These are phyloP conservation scores for Agrotis ipsilon DNA, from an alignment of 2,888 invertebrate species.

Conservation along the genomic window DNA sequence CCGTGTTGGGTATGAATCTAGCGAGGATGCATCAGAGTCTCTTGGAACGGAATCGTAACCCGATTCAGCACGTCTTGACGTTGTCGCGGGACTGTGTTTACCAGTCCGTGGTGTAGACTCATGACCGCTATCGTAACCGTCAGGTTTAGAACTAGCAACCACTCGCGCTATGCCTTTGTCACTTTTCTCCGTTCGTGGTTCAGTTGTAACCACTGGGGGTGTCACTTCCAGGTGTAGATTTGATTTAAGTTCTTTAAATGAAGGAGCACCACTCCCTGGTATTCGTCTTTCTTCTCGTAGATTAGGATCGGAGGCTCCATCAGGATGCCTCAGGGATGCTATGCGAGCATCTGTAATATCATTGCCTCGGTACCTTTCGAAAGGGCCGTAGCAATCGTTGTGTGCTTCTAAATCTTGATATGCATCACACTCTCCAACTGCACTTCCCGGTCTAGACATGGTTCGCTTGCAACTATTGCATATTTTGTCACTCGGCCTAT, in stretches of 20 bases:
- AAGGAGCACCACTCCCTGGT: conserved; percentile 92
- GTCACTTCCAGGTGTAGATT: conserved; percentile 88
- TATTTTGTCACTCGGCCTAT: conserved; percentile 93
- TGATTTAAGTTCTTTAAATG: conserved; percentile 91
- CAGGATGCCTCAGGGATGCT: conserved; percentile 96
- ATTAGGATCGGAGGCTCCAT: conserved; percentile 98
- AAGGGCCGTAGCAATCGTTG: conserved; percentile 90
- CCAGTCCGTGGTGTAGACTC: conserved; percentile 96
- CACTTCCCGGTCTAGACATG: conserved; percentile 93
- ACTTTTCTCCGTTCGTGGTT: conserved; percentile 92
- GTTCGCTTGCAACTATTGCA: conserved; percentile 94
- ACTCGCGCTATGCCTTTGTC: conserved; percentile 93
- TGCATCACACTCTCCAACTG: conserved; percentile 92
- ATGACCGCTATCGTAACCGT: conserved; percentile 96
- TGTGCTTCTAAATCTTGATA: conserved; percentile 91
- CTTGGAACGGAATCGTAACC: conserved; percentile 98
- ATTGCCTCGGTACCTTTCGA: conserved; percentile 92
- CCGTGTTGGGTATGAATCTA: conserved; percentile 93
- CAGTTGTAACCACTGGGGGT: conserved; percentile 91
- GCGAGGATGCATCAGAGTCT: conserved; percentile 96
- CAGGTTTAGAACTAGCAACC: conserved; percentile 92
- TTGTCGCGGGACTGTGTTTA: conserved; percentile 95
- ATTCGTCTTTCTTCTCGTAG: conserved; percentile 93
- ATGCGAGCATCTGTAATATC: conserved; percentile 91
- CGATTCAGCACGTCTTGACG: conserved; percentile 96